Evolutionary conservation across 2,797 vertebrate genomes (phyloP).

Genomic region (Adrianichthys oophorus): DNA sequence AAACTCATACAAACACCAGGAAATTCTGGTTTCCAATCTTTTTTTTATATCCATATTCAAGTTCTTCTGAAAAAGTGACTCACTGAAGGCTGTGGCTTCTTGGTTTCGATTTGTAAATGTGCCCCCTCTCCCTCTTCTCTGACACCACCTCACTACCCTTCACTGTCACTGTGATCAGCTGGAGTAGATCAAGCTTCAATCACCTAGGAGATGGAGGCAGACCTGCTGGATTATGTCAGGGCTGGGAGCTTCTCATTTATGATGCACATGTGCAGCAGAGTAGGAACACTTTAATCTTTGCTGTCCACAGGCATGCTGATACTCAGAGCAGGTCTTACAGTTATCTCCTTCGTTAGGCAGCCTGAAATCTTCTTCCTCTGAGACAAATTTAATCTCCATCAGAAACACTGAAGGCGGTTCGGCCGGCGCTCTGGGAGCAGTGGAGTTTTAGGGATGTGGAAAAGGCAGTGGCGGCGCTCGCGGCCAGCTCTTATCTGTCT

Average conservation of each 20-base stretch:
- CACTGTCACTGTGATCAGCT: constrained; percentile 4
- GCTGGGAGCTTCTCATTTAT: constrained; percentile 2
- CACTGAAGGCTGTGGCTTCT: too few relatives aligned
- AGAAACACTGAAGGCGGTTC: constrained; percentile 45
- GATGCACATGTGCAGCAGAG: constrained; percentile 4
- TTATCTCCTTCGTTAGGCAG: constrained; percentile 40
- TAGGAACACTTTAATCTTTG: constrained; percentile 17
- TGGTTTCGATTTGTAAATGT: too few relatives aligned
- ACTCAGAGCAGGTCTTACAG: constrained; percentile 48
- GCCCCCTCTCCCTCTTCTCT: too few relatives aligned
- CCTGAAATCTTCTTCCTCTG: constrained; percentile 56
- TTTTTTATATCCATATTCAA: too few relatives aligned
- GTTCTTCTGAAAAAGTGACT: too few relatives aligned
- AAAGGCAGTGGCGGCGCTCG: constrained; percentile 24
- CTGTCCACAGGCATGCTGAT: constrained; percentile 34
- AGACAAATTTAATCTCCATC: constrained; percentile 58
- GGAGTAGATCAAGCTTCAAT: constrained; percentile 25
- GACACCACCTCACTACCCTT: too few relatives aligned
- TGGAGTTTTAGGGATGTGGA: constrained; percentile 26
- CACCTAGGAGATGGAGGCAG: constrained; percentile 34
- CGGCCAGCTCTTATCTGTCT: constrained; percentile 42
- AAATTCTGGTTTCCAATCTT: too few relatives aligned
- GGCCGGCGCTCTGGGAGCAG: constrained; percentile 24
- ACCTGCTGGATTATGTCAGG: constrained; percentile 24
- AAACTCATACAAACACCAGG: too few relatives aligned